Percentiles rank a stretch among this genome's conserved stretches.
phyloP scores from a whole-genome alignment of 2,888 invertebrate species.

The Augiades crinisus region DNA sequence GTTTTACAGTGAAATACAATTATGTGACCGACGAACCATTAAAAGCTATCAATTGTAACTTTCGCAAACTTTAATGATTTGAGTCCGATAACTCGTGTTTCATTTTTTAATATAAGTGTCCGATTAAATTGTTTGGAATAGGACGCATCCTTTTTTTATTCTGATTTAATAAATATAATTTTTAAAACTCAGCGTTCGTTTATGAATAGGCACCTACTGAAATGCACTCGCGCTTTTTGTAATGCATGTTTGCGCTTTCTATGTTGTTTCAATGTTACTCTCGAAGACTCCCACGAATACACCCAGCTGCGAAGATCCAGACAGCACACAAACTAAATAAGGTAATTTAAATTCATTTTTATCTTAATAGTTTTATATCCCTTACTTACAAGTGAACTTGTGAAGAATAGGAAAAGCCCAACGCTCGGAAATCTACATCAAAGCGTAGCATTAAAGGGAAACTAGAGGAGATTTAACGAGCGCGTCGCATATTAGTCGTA shows the following conservation, averaged over 20 bases:
- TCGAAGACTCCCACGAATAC: constrained; percentile 8
- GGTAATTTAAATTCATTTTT: background rate
- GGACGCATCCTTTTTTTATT: background rate
- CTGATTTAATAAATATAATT: background rate
- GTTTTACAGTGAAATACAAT: constrained; percentile 20
- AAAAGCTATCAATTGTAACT: background rate
- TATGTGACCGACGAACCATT: constrained; percentile 14
- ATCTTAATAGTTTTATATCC: background rate
- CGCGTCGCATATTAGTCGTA: background rate
- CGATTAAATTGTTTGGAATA: background rate
- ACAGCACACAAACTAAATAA: background rate
- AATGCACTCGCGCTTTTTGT: constrained; percentile 36
- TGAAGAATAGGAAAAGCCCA: background rate
- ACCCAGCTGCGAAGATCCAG: background rate
- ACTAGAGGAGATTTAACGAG: background rate
- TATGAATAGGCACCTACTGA: constrained; percentile 14
- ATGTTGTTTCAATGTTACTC: constrained; percentile 29
- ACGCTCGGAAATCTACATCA: background rate
- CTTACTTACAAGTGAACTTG: background rate
- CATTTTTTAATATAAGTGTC: no score
- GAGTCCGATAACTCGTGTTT: constrained; percentile 1
- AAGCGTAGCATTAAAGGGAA: background rate
- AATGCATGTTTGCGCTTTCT: constrained; percentile 41
- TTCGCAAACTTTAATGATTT: background rate
- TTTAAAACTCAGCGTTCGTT: constrained; percentile 13